Evolutionary conservation across 2,888 invertebrate genomes (phyloP).

Genomic region (Napeogenes inachia): DNA sequence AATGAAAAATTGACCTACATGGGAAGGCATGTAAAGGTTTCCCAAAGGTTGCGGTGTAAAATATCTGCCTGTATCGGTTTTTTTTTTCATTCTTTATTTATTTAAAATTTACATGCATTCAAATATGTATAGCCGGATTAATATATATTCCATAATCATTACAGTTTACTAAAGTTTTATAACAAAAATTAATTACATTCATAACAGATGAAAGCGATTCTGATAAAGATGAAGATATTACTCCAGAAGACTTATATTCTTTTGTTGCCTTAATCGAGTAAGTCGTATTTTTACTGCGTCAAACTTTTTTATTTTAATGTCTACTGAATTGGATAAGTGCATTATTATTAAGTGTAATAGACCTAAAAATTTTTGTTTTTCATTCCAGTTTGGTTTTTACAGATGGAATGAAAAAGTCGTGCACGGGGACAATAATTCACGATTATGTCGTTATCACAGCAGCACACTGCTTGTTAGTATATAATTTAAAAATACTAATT

Average conservation of each 20-base stretch:
- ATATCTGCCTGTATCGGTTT: too few relatives aligned
- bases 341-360: too few relatives aligned
- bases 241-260: constrained; percentile 33
- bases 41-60: too few relatives aligned
- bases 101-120: too few relatives aligned
- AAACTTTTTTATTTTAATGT: neutral
- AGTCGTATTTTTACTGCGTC: constrained; percentile 22
- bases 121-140: too few relatives aligned
- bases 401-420: constrained; percentile 44
- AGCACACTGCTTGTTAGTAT: constrained; percentile 62
- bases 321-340: too few relatives aligned
- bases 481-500: neutral
- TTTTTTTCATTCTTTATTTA: too few relatives aligned
- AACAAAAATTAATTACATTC: neutral
- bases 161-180: neutral
- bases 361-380: constrained; percentile 2
- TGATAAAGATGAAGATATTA: constrained; percentile 17
- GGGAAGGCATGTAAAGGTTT: too few relatives aligned
- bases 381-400: constrained; percentile 52
- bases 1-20: too few relatives aligned
- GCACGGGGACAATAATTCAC: constrained; percentile 58
- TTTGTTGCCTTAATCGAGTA: constrained; percentile 50
- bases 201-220: constrained; percentile 10
- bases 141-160: too few relatives aligned
- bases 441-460: constrained; percentile 55